Evolutionary conservation across 1,140 invertebrate genomes (phyloP), one percentile per base, ranked within the genome.

Genomic region (Nephila pilipes): DNA sequence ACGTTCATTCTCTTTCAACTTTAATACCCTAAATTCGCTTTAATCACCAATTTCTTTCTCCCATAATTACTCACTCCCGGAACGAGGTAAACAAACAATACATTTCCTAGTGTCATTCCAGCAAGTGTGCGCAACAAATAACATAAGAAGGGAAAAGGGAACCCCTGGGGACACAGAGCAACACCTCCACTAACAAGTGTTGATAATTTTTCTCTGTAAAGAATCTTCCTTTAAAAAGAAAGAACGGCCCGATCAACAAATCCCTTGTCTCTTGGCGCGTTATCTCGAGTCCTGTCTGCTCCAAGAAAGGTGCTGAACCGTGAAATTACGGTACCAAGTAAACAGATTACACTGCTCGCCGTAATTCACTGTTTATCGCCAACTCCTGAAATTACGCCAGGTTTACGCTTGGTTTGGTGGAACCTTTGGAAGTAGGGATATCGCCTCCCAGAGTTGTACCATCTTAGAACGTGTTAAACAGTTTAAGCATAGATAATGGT

Each of bases 311-410:
- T 83, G 57, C 75, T 83, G 79, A 91, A 83, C 55, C 89, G 89
- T 91, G 79, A 91, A 91, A 91, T 91, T 83, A 79, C 89, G 46
- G 80, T 55, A 22, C 69, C 69, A 58, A 83, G 57, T 91, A 91
- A 91, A 91, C 89, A 91, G 89, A 91, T 91, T 91, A 91, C 75
- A 79, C 36, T 79, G 57, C n/a, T 22, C 32, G 58, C 18, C 80
- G 89, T 91, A 91, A 91, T 91, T 91, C 89, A 91, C 79, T 91
- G 79, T 91, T 91, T 91, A 91, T 91, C 89, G 89, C 89, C 55
- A 58, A 57, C 79, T 57, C 83, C 54, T 69, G 89, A 83, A 90
- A 81, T 90, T 90, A 90, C 79, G 58, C 75, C 32, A 81, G 54
- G 29, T 90, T 90, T 90, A 38, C 65, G 75, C 79, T 83, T 46